phyloP scores from a whole-genome alignment of 2,888 invertebrate species.

The Rhagium mordax region DNA sequence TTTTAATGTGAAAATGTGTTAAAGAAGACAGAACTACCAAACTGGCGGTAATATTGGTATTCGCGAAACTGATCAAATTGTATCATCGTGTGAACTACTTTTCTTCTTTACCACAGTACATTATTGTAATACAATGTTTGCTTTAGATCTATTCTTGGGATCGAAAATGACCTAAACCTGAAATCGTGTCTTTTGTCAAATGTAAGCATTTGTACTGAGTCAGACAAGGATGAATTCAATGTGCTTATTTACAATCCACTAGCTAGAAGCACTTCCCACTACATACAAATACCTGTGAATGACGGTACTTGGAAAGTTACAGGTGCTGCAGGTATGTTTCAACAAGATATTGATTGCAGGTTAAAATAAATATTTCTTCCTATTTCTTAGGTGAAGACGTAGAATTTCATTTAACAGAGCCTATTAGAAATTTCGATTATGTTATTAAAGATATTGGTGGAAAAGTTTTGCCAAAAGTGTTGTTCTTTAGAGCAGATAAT shows the following conservation, averaged over 20 bases:
- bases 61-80: too few species aligned
- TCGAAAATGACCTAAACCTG: slow-evolving; percentile 56
- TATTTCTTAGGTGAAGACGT: slow-evolving; percentile 38
- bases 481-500: slow-evolving; percentile 43
- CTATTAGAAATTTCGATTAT: slow-evolving; percentile 43
- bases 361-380: not conserved
- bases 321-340: slow-evolving; percentile 31
- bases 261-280: slow-evolving; percentile 71
- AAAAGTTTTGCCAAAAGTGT: slow-evolving; percentile 20
- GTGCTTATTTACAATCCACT: slow-evolving; percentile 78
- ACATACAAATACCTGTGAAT: slow-evolving; percentile 73
- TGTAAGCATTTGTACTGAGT: slow-evolving; percentile 74
- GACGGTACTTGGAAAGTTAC: slow-evolving; percentile 49
- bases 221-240: slow-evolving; percentile 59
- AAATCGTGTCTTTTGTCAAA: slow-evolving; percentile 75
- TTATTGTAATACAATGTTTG: not conserved
- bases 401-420: slow-evolving; percentile 44
- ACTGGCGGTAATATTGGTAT: too few species aligned
- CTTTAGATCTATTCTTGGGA: not conserved
- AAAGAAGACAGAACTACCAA: too few species aligned
- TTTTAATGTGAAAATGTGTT: too few species aligned
- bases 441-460: slow-evolving; percentile 33
- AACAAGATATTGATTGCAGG: not conserved
- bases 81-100: too few species aligned
- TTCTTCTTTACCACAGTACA: not conserved